A percentile compares a stretch with the other conserved stretches of the same genome.
Evolutionary conservation across 2,113 vertebrate species (phyloP).

Genomic region (Lichenostomus cassidix): DNA sequence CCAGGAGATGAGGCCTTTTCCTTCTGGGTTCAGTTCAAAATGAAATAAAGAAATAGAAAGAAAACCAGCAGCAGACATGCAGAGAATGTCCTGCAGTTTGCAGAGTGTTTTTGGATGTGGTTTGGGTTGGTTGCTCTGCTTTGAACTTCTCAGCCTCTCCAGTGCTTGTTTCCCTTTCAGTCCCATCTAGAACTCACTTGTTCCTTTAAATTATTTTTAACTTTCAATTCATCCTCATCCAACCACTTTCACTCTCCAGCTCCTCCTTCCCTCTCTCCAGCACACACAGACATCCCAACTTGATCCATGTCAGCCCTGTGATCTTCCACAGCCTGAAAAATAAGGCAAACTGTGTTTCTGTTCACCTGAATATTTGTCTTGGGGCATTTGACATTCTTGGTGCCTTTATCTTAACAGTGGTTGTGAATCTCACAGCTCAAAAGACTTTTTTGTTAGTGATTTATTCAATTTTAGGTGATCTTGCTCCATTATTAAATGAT

Average conservation of each 20-base stretch:
- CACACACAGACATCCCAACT: not conserved
- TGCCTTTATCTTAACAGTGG: not conserved
- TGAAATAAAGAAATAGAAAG: too few species aligned
- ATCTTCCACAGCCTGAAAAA: not conserved
- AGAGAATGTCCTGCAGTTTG: not conserved
- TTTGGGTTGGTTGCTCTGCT: not conserved
- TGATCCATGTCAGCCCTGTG: not conserved
- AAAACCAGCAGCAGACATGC: fast-evolving
- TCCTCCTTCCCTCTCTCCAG: not conserved
- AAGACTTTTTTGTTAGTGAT: not conserved
- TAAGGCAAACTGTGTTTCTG: not conserved
- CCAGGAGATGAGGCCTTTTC: not conserved
- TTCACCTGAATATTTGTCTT: not conserved
- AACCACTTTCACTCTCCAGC: not conserved
- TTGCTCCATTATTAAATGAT: not conserved
- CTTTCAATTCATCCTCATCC: not conserved
- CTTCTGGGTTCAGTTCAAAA: not conserved
- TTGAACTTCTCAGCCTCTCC: not conserved
- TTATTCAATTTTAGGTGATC: not conserved
- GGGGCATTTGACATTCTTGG: not conserved
- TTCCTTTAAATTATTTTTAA: fast-evolving
- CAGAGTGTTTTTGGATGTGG: not conserved
- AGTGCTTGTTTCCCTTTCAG: not conserved
- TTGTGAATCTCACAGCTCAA: not conserved
- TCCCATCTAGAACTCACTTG: not conserved